A percentile compares a stretch with the other conserved stretches of the same genome.
These are phyloP conservation scores for Phaedon cochleariae DNA, from an alignment of 2,888 invertebrate species.

Conservation along the genomic window DNA sequence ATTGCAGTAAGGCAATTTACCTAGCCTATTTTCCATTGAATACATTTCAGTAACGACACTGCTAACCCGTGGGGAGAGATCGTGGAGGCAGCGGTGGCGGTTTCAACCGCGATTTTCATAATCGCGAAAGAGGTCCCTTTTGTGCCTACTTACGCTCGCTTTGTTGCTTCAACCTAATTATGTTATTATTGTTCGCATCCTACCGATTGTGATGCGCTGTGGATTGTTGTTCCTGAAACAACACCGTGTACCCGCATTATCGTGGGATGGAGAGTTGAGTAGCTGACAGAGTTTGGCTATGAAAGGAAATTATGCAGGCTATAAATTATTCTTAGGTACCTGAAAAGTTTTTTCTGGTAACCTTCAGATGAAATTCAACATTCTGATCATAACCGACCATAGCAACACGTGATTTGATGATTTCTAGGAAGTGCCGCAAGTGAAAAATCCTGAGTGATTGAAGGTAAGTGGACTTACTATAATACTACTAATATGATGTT, in stretches of 20 bases:
- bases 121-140: slow-evolving; percentile 42
- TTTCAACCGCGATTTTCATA: slow-evolving; percentile 49
- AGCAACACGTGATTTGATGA: too few relatives aligned
- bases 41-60: neutral
- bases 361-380: too few relatives aligned
- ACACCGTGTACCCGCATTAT: neutral
- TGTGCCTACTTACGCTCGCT: slow-evolving; percentile 38
- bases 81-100: slow-evolving; percentile 19
- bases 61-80: slow-evolving; percentile 35
- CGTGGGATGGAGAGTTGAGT: neutral
- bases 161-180: slow-evolving; percentile 38
- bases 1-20: too few relatives aligned
- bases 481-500: too few relatives aligned
- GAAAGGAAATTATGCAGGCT: neutral
- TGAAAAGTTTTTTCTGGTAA: too few relatives aligned
- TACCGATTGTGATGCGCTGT: slow-evolving; percentile 10
- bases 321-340: neutral
- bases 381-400: too few relatives aligned
- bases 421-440: too few relatives aligned
- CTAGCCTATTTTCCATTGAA: neutral
- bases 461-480: too few relatives aligned
- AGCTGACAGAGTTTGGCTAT: neutral
- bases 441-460: too few relatives aligned
- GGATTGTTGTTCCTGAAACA: neutral
- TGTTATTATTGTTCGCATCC: slow-evolving; percentile 34